Percentiles rank a stretch among this genome's conserved stretches.
phyloP scores from a whole-genome alignment of 1,140 invertebrate species.

The Drosophila paulistorum region DNA sequence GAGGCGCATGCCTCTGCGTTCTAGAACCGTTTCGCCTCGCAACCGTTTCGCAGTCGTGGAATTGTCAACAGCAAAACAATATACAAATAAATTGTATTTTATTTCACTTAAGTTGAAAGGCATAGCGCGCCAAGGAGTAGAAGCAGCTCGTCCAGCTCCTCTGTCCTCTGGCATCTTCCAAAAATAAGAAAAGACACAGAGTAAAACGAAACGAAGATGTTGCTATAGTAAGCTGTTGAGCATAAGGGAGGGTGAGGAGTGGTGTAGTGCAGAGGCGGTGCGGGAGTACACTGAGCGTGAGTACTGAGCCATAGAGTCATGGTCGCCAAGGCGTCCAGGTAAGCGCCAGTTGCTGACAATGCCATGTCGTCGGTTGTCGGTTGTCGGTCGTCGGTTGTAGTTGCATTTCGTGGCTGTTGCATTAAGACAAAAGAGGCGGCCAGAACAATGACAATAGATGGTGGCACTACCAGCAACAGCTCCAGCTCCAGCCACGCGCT shows the following conservation, averaged over 20 bases:
- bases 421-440: conserved; percentile 44
- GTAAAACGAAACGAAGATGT: conserved; percentile 32
- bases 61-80: conserved; percentile 71
- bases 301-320: conserved; percentile 1
- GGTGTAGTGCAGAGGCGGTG: too few species aligned
- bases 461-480: conserved; percentile 9
- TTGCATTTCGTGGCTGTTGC: conserved; percentile 65
- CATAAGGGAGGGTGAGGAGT: background rate
- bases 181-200: conserved; percentile 3
- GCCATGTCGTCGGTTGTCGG: conserved; percentile 26
- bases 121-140: conserved; percentile 31
- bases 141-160: conserved; percentile 5
- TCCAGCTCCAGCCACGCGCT: conserved; percentile 18
- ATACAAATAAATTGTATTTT: conserved; percentile 73
- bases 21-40: too few species aligned
- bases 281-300: background rate
- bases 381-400: conserved; percentile 21
- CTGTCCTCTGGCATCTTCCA: conserved; percentile 49
- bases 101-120: conserved; percentile 69
- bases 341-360: conserved; percentile 50
- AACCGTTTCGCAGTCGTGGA: conserved; percentile 26
- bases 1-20: conserved; percentile 43
- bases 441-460: conserved; percentile 52
- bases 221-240: background rate
- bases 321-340: conserved; percentile 47